Conservation (phyloP, 2,797 vertebrate genomes). For the Acanthurus leucopareius region DNA sequence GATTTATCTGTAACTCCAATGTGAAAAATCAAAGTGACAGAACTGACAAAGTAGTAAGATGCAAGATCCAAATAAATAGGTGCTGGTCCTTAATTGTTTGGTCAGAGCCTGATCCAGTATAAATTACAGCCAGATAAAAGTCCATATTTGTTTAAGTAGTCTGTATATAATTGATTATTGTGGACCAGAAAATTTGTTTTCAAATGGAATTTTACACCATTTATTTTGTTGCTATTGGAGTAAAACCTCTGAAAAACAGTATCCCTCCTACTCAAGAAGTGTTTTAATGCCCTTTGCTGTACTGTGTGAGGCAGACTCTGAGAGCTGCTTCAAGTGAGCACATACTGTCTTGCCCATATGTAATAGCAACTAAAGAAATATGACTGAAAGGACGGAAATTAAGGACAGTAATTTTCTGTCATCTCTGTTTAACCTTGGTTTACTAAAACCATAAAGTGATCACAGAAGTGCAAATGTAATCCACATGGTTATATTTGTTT, state of each 20-base stretch:
- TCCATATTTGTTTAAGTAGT: no score
- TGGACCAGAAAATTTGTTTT: not conserved
- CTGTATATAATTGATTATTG: no score
- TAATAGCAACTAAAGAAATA: slow-evolving; percentile 33
- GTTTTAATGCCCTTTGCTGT: slow-evolving; percentile 12
- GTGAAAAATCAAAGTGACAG: no score
- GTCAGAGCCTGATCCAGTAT: no score
- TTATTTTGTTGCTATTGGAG: slow-evolving; percentile 3
- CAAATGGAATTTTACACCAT: not conserved
- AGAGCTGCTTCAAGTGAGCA: not conserved
- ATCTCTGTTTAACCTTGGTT: slow-evolving; percentile 35
- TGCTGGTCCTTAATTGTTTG: no score
- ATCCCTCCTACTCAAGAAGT: slow-evolving; percentile 4
- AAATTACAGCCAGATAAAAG: no score
- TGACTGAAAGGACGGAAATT: slow-evolving; percentile 23
- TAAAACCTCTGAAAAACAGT: slow-evolving; percentile 2
- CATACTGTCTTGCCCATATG: not conserved
- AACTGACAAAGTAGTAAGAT: no score
- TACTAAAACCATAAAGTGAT: slow-evolving; percentile 35
- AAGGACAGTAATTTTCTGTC: slow-evolving; percentile 36
- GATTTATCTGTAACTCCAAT: no score
- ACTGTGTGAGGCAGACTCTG: not conserved
- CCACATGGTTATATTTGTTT: slow-evolving; percentile 42
- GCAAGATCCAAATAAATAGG: no score
- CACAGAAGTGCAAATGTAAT: slow-evolving; percentile 38